A percentile compares a stretch with the other conserved stretches of the same genome.
Conservation (phyloP, 2,888 invertebrate species). For the Onchidella celtica region DNA sequence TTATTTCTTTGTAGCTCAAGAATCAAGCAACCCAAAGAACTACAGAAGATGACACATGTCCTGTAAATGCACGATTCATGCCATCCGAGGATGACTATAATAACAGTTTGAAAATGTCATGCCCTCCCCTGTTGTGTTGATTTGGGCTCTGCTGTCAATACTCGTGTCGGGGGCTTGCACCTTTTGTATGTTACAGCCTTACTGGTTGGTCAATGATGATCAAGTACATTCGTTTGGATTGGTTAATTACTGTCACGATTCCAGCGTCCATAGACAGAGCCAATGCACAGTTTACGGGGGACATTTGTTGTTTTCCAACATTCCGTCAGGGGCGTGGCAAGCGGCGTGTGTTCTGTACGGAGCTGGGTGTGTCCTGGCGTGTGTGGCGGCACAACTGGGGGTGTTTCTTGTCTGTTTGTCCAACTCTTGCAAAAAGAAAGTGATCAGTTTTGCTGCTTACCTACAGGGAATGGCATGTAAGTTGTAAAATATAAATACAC, state of each 20-base stretch:
- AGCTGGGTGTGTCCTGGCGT: constrained; percentile 54
- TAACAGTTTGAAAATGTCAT: neutral
- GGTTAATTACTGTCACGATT: constrained; percentile 63
- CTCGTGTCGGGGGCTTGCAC: constrained; percentile 73
- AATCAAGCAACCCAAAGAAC: no score
- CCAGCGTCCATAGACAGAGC: constrained; percentile 9
- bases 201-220: constrained; percentile 74
- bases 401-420: neutral
- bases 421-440: neutral
- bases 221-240: constrained; percentile 65
- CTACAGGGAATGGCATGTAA: neutral
- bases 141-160: constrained; percentile 77
- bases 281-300: constrained; percentile 51
- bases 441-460: neutral
- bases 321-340: constrained; percentile 69
- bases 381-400: neutral
- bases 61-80: no score
- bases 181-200: constrained; percentile 76
- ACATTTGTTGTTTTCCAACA: constrained; percentile 50
- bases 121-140: constrained; percentile 53
- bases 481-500: no score
- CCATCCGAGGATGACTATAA: no score
- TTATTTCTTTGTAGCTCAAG: no score
- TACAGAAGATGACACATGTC: no score
- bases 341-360: constrained; percentile 71